phyloP scores from a whole-genome alignment of 2,113 vertebrate genomes.

The Neotoma lepida region DNA sequence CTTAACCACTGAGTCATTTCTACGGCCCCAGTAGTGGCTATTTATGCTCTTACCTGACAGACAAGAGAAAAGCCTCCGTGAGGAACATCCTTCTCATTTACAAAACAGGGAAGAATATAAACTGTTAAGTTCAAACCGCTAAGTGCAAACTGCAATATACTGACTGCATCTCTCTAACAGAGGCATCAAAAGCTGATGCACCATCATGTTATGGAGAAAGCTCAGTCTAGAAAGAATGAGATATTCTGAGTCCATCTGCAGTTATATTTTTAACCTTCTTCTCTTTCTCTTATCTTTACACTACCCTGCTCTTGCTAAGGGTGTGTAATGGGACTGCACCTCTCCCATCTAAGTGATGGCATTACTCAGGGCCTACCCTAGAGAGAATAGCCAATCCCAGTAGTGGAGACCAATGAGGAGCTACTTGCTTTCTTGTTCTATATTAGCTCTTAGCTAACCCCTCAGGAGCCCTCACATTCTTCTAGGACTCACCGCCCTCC shows the following conservation, averaged over 20 bases:
- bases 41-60: background rate
- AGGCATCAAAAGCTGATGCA: background rate
- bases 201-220: background rate
- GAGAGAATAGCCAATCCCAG: background rate
- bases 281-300: background rate
- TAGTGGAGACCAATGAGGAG: background rate
- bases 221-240: background rate
- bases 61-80: background rate
- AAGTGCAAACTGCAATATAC: background rate
- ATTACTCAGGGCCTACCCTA: background rate
- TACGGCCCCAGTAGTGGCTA: background rate
- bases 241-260: background rate
- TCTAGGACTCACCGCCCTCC: slow-evolving; percentile 91
- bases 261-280: background rate
- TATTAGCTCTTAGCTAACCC: background rate
- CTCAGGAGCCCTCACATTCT: background rate
- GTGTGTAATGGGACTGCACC: background rate
- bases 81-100: background rate
- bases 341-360: background rate
- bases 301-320: background rate
- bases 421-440: background rate
- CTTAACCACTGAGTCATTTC: background rate
- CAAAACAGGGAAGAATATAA: slow-evolving; percentile 4
- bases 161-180: background rate
- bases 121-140: background rate